A percentile compares a stretch with the other conserved stretches of the same genome.
These are phyloP conservation scores for Marisa cornuarietis DNA, from an alignment of 1,140 invertebrate species.

Conservation along the genomic window DNA sequence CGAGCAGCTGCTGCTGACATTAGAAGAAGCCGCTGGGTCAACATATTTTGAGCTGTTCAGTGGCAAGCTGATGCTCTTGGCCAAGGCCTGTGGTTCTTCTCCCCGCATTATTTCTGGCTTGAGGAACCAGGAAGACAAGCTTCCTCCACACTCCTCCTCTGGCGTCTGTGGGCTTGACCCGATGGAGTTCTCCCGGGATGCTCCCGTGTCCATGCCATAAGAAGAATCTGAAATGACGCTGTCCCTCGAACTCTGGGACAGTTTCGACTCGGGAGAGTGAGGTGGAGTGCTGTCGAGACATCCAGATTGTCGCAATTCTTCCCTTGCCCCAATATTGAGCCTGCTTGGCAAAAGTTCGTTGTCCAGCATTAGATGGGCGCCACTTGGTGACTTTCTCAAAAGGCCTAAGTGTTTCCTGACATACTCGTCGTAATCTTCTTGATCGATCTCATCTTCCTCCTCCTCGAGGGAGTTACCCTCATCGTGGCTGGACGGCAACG, in stretches of 20 bases:
- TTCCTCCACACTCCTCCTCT: constrained; percentile 19
- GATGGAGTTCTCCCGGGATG: constrained; percentile 30
- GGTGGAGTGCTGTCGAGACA: constrained; percentile 48
- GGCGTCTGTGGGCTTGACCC: constrained; percentile 37
- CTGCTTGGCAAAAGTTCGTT: constrained; percentile 28
- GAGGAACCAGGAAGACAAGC: constrained; percentile 14
- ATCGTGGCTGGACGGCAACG: not conserved
- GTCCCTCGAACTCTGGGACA: constrained; percentile 53
- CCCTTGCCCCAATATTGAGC: not conserved
- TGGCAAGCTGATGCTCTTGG: constrained; percentile 4
- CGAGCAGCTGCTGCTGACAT: not conserved
- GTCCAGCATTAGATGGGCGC: constrained; percentile 54
- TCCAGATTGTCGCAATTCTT: constrained; percentile 16
- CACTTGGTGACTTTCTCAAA: constrained; percentile 53
- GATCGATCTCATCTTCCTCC: constrained; percentile 30
- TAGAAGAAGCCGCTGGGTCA: not conserved
- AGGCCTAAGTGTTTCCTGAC: constrained; percentile 26
- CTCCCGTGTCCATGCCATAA: constrained; percentile 33
- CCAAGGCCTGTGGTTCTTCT: not conserved
- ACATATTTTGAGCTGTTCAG: not conserved
- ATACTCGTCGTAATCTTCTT: constrained; percentile 28
- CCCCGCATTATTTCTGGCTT: not conserved
- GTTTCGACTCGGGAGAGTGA: constrained; percentile 49
- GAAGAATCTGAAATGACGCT: constrained; percentile 44
- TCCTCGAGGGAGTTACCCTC: not conserved